phyloP scores from a whole-genome alignment of 2,113 vertebrate genomes.

The Myiagra hebetior region DNA sequence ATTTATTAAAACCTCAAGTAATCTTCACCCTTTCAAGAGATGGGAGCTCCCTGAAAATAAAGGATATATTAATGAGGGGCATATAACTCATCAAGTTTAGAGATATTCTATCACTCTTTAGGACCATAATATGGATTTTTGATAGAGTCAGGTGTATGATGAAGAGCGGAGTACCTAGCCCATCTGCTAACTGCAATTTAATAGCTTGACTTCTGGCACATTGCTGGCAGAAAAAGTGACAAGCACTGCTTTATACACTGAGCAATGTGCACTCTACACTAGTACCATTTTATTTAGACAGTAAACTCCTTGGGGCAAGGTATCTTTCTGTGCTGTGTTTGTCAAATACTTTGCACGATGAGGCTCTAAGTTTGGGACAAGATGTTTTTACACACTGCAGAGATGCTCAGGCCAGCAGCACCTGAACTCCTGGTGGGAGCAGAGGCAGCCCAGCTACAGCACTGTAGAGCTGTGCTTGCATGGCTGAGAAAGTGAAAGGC shows the following conservation, averaged over 20 bases:
- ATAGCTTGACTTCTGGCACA: slow-evolving; percentile 42
- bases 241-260: slow-evolving; percentile 10
- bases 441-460: background rate
- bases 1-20: slow-evolving; percentile 65
- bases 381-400: background rate
- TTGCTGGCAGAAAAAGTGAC: slow-evolving; percentile 31
- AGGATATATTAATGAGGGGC: slow-evolving; percentile 34
- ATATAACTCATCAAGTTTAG: slow-evolving; percentile 5
- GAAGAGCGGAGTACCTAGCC: slow-evolving; percentile 31
- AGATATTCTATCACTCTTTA: background rate
- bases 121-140: background rate
- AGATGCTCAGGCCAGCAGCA: background rate
- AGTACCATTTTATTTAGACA: slow-evolving; percentile 57
- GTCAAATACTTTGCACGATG: background rate
- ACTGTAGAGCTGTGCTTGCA: accelerated
- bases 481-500: background rate
- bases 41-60: slow-evolving; percentile 33
- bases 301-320: slow-evolving; percentile 54
- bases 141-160: slow-evolving; percentile 15
- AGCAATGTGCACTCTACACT: slow-evolving; percentile 26
- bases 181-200: slow-evolving; percentile 45
- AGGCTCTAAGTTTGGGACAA: background rate
- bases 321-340: background rate
- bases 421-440: background rate
- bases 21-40: slow-evolving; percentile 44